Conservation (phyloP, 1,140 invertebrate species). For the Drosophila melanogaster region DNA sequence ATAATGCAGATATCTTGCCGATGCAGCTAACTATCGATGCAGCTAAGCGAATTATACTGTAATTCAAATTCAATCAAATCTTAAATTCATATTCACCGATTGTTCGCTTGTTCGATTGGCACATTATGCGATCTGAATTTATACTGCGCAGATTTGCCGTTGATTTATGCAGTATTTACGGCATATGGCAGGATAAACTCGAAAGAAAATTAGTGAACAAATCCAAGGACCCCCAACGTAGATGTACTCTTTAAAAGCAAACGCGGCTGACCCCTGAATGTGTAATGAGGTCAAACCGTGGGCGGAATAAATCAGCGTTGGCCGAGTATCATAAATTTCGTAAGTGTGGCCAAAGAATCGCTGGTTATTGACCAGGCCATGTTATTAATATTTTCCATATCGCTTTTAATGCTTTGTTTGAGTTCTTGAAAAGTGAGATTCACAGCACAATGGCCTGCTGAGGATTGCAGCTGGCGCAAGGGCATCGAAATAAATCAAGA, state of each 20-base stretch:
- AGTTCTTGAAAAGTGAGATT: slow-evolving; percentile 66
- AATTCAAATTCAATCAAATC: slow-evolving; percentile 51
- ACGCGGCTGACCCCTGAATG: slow-evolving; percentile 28
- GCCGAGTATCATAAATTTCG: slow-evolving; percentile 48
- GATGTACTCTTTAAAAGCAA: slow-evolving; percentile 35
- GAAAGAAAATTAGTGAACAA: slow-evolving; percentile 29
- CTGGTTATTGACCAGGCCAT: slow-evolving; percentile 19
- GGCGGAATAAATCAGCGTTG: slow-evolving; percentile 58
- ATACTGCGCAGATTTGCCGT: slow-evolving; percentile 6
- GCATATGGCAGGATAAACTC: slow-evolving; percentile 9
- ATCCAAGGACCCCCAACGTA: background rate
- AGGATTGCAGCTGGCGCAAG: slow-evolving; percentile 40
- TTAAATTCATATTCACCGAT: slow-evolving; percentile 49
- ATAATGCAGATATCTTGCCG: too few species aligned
- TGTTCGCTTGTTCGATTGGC: slow-evolving; percentile 23
- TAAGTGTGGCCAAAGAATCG: slow-evolving; percentile 32
- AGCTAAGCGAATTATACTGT: too few species aligned
- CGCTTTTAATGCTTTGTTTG: slow-evolving; percentile 68
- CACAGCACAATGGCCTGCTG: slow-evolving; percentile 45
- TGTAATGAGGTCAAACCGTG: slow-evolving; percentile 47
- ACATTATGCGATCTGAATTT: slow-evolving; percentile 41
- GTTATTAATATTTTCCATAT: slow-evolving; percentile 82
- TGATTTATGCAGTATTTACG: slow-evolving; percentile 44
- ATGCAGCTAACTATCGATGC: too few species aligned
- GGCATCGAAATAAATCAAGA: slow-evolving; percentile 67